phyloP scores from a whole-genome alignment of 2,113 vertebrate species.

The Albula glossodonta region DNA sequence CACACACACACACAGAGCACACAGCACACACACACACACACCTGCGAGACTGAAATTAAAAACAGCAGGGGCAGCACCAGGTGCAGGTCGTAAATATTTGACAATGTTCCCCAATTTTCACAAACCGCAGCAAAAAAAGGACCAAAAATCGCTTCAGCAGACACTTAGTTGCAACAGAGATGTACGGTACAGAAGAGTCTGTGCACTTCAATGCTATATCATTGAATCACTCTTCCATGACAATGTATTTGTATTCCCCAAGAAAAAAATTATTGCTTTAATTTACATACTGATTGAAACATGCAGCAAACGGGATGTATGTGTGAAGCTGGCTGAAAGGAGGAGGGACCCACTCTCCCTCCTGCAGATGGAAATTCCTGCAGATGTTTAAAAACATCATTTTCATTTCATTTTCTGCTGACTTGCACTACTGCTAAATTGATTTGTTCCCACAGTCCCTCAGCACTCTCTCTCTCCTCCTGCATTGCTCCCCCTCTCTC shows the following conservation, averaged over 20 bases:
- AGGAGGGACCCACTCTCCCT: neutral
- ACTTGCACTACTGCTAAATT: slow-evolving; percentile 57
- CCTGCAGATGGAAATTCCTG: slow-evolving; percentile 49
- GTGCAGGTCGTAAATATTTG: slow-evolving; percentile 57
- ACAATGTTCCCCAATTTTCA: slow-evolving; percentile 45
- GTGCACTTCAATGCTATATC: no score
- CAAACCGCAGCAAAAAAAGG: slow-evolving; percentile 43
- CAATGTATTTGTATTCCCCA: no score
- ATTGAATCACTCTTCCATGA: no score
- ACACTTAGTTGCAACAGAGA: no score
- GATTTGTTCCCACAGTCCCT: slow-evolving; percentile 30
- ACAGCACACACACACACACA: slow-evolving; percentile 5
- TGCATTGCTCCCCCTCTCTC: no score
- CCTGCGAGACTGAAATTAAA: slow-evolving; percentile 24
- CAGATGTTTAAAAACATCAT: slow-evolving; percentile 49
- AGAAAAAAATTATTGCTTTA: no score
- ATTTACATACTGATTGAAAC: no score
- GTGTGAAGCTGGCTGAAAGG: no score
- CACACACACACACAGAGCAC: slow-evolving; percentile 11
- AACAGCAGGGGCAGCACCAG: slow-evolving; percentile 50
- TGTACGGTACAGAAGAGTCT: no score
- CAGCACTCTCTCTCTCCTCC: no score
- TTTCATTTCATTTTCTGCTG: slow-evolving; percentile 61
- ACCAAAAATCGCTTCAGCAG: slow-evolving; percentile 38
- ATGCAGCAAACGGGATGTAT: no score